These are phyloP conservation scores for Chydorus sphaericus DNA, from an alignment of 2,888 invertebrate genomes.

Conservation along the genomic window DNA sequence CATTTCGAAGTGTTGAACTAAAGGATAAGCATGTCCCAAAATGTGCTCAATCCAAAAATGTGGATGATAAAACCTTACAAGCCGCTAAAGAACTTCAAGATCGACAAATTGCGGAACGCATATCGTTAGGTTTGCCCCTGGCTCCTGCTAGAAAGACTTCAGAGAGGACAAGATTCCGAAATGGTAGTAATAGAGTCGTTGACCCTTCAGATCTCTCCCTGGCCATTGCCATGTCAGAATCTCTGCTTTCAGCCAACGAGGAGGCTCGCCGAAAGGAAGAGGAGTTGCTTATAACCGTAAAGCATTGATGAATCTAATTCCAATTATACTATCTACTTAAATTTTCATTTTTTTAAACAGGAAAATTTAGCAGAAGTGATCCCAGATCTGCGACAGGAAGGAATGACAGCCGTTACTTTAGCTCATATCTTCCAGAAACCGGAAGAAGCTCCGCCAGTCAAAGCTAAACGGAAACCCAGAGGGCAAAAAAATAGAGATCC, in stretches of 20 bases:
- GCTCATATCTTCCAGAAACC: neutral
- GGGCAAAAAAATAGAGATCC: neutral
- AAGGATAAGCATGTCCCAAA: neutral
- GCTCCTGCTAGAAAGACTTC: neutral
- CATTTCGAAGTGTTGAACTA: neutral
- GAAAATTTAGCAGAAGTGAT: slow-evolving; percentile 1
- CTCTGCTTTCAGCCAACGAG: slow-evolving; percentile 8
- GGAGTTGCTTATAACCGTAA: slow-evolving; percentile 3
- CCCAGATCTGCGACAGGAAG: neutral
- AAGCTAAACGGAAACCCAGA: neutral
- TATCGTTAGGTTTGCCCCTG: neutral
- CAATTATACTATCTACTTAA: neutral
- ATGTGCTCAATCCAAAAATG: no score
- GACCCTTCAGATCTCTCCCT: slow-evolving; percentile 8
- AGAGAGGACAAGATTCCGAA: neutral
- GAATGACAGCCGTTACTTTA: neutral
- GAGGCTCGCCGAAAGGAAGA: slow-evolving; percentile 3
- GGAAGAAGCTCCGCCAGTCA: neutral
- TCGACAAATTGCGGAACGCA: neutral
- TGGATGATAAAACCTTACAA: no score
- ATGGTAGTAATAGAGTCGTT: neutral
- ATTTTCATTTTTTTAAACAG: neutral
- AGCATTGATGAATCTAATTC: neutral
- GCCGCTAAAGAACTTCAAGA: neutral
- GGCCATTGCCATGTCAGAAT: slow-evolving; percentile 13